phyloP scores from a whole-genome alignment of 2,888 invertebrate species.

The Fragum sueziense region DNA sequence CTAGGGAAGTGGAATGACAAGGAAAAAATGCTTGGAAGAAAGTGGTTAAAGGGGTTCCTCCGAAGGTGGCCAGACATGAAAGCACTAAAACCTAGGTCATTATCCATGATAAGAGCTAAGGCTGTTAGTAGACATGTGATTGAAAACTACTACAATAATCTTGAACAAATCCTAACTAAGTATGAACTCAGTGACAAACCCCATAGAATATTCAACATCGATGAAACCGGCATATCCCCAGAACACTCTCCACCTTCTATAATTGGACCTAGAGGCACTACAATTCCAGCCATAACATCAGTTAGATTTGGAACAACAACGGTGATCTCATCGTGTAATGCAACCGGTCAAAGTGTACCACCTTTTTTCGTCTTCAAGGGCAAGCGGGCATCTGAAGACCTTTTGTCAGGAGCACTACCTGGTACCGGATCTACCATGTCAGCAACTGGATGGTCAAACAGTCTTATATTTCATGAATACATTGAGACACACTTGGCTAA shows the following conservation, averaged over 20 bases:
- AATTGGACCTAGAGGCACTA: neutral
- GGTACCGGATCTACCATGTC: slow-evolving; percentile 29
- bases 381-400: slow-evolving; percentile 9
- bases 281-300: slow-evolving; percentile 17
- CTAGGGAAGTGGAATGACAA: neutral
- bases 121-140: too few relatives aligned
- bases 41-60: neutral
- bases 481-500: slow-evolving; percentile 46
- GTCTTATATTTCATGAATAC: slow-evolving; percentile 43
- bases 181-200: too few relatives aligned
- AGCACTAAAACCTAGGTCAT: neutral
- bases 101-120: too few relatives aligned
- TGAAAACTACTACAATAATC: too few relatives aligned
- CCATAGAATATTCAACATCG: too few relatives aligned
- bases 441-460: slow-evolving; percentile 38
- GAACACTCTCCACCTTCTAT: slow-evolving; percentile 16
- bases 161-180: too few relatives aligned
- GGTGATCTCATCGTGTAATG: slow-evolving; percentile 27
- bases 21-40: neutral
- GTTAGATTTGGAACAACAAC: slow-evolving; percentile 2
- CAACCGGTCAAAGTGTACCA: slow-evolving; percentile 13
- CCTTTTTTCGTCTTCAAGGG: slow-evolving; percentile 31
- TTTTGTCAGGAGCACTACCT: slow-evolving; percentile 22
- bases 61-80: neutral
- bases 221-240: slow-evolving; percentile 23